Percentiles rank a stretch among this genome's conserved stretches.
Conservation (phyloP, 1,140 invertebrate genomes). For the Triops longicaudatus region DNA sequence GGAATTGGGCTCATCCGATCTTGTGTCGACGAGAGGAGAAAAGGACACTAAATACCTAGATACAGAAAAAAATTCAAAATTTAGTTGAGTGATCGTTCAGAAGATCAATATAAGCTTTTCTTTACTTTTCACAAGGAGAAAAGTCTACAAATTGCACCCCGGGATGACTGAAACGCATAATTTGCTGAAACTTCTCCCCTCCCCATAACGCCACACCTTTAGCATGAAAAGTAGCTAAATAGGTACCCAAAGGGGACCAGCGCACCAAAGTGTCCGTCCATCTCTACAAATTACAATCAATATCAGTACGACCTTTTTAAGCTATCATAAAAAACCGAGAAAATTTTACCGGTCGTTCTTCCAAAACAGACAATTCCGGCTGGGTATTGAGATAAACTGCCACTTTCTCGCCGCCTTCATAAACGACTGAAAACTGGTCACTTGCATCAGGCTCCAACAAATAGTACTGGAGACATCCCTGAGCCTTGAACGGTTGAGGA, state of each 20-base stretch:
- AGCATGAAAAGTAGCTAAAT: slow-evolving; percentile 89
- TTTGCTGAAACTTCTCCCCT: slow-evolving; percentile 82
- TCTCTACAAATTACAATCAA: slow-evolving; percentile 45
- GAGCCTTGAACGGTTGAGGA: slow-evolving; percentile 73
- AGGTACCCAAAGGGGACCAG: slow-evolving; percentile 96
- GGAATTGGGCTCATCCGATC: slow-evolving; percentile 45
- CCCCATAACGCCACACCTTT: slow-evolving; percentile 95
- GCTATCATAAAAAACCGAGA: slow-evolving; percentile 22
- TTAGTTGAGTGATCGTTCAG: neutral
- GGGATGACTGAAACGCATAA: slow-evolving; percentile 81
- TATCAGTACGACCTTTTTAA: neutral
- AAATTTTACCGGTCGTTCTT: slow-evolving; percentile 68
- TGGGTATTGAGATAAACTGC: slow-evolving; percentile 83
- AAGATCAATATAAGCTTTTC: slow-evolving; percentile 28
- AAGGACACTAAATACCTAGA: slow-evolving; percentile 81
- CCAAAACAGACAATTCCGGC: slow-evolving; percentile 73
- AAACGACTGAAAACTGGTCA: slow-evolving; percentile 90
- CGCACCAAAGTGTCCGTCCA: slow-evolving; percentile 93
- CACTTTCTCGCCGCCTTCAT: slow-evolving; percentile 65
- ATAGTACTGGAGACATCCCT: slow-evolving; percentile 84
- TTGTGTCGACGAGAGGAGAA: slow-evolving; percentile 59
- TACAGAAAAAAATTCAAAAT: slow-evolving; percentile 29
- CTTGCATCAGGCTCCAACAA: slow-evolving; percentile 85
- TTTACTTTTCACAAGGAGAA: slow-evolving; percentile 87
- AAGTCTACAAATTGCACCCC: slow-evolving; percentile 94